These are phyloP conservation scores for Chaetophractus vellerosus DNA, from an alignment of 2,797 vertebrate genomes.

Conservation along the genomic window DNA sequence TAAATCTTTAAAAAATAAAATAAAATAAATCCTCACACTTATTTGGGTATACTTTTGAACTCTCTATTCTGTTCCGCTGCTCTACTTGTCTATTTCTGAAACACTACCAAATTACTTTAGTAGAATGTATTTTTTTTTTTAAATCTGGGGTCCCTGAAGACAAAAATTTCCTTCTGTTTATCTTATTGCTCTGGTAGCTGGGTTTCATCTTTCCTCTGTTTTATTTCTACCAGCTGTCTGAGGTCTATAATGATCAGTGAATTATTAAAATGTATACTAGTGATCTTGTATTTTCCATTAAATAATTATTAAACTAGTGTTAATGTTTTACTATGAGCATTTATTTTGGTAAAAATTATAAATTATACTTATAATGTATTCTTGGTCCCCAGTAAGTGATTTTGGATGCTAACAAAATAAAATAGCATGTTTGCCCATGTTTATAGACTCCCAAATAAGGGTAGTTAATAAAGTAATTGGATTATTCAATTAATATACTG, in stretches of 20 bases:
- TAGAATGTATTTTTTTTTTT: background rate
- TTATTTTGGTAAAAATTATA: constrained; percentile 61
- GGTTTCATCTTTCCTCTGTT: background rate
- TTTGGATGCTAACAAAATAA: constrained; percentile 31
- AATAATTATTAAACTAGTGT: constrained; percentile 10
- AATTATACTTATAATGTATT: background rate
- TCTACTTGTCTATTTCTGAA: background rate
- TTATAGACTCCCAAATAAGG: background rate
- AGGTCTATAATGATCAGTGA: background rate
- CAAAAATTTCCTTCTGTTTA: background rate
- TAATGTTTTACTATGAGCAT: constrained; percentile 31
- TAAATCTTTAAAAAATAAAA: no score
- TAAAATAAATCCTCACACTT: background rate
- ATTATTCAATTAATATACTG: background rate
- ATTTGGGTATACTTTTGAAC: background rate
- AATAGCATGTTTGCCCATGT: background rate
- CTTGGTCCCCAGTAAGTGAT: background rate
- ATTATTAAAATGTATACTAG: background rate
- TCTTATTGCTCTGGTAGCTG: background rate
- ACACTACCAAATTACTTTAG: background rate
- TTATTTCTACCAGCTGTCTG: background rate
- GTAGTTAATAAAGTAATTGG: background rate
- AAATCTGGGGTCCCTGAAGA: background rate
- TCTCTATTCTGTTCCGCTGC: background rate
- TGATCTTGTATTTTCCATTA: background rate